A percentile compares a stretch with the other conserved stretches of the same genome.
Evolutionary conservation across 2,888 invertebrate species (phyloP).

Genomic region (Hybos culiciformis): DNA sequence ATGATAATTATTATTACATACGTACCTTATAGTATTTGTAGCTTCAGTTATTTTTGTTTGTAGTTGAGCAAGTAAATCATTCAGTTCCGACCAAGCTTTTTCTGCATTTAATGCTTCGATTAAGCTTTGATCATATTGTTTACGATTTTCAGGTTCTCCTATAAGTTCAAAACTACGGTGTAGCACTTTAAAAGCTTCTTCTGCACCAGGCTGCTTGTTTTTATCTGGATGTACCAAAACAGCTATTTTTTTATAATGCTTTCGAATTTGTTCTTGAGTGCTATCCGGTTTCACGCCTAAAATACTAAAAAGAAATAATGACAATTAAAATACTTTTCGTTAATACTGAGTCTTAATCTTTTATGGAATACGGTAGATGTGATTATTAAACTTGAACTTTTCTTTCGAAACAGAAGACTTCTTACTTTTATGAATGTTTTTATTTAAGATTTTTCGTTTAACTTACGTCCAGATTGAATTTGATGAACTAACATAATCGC

Average conservation of each 20-base stretch:
- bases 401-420: too few species aligned
- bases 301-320: slow-evolving; percentile 52
- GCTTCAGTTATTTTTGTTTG: slow-evolving; percentile 92
- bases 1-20: too few species aligned
- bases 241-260: slow-evolving; percentile 87
- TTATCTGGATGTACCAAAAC: slow-evolving; percentile 93
- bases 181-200: slow-evolving; percentile 91
- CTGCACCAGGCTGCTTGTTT: slow-evolving; percentile 87
- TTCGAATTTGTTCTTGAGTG: slow-evolving; percentile 85
- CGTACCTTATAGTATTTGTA: slow-evolving; percentile 68
- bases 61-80: slow-evolving; percentile 71
- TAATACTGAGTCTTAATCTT: too few species aligned
- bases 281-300: slow-evolving; percentile 77
- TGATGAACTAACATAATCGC: too few species aligned
- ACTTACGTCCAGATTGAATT: too few species aligned
- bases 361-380: too few species aligned
- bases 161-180: slow-evolving; percentile 92
- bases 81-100: slow-evolving; percentile 79
- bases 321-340: too few species aligned
- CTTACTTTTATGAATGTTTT: too few species aligned
- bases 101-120: slow-evolving; percentile 67
- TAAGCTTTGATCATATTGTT: slow-evolving; percentile 58
- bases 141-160: slow-evolving; percentile 69
- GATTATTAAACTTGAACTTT: too few species aligned
- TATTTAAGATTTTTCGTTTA: too few species aligned